Evolutionary conservation across 1,140 invertebrate genomes (phyloP), one percentile per base, ranked within the genome.

Genomic region (Ips nitidus): DNA sequence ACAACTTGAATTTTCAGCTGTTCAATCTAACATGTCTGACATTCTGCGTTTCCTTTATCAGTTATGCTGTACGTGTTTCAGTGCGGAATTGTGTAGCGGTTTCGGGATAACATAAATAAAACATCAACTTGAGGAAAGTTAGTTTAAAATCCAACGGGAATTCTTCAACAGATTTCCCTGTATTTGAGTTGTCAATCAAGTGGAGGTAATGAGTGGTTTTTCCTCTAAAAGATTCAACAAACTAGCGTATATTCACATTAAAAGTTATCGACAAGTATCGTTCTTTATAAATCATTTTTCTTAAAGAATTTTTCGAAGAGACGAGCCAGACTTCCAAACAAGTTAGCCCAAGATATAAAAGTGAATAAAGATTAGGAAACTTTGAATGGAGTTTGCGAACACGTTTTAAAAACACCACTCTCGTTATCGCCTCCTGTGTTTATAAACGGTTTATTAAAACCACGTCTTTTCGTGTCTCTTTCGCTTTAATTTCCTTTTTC

Each of bases 381-480:
- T 61, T 61, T 36, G 59, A 36, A 61, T 3, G 37, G 41, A 61
- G 41, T 61, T 61, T 47, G 59, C 41, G 41, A 61, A 61, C 43
- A 47, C 59, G 59, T 61, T 61, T 59, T 45, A 45, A 61, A 61
- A 61, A 61, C 42, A 56, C 41, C 8, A 43, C 22, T 57, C 59
- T 61, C 41, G 59, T 61, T 61, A 61, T 61, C n/a, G 39, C 47
- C 42, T 47, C 41, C 41, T 61, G 41, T 61, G 59, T 43, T 61
- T 43, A 61, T 61, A 61, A 61, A 61, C 37, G 41, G 59, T 61
- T 61, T 61, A 61, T 61, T 61, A 61, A 61, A 61, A 61, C 59
- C 47, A 50, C 47, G 7, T 50, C 47, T 50, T 7, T 7, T 8
- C 7, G 47, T 22, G 47, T 50, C 47, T 8, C 7, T 22, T 37